Evolutionary conservation across 2,113 vertebrate species (phyloP).

Genomic region (Nerophis ophidion): DNA sequence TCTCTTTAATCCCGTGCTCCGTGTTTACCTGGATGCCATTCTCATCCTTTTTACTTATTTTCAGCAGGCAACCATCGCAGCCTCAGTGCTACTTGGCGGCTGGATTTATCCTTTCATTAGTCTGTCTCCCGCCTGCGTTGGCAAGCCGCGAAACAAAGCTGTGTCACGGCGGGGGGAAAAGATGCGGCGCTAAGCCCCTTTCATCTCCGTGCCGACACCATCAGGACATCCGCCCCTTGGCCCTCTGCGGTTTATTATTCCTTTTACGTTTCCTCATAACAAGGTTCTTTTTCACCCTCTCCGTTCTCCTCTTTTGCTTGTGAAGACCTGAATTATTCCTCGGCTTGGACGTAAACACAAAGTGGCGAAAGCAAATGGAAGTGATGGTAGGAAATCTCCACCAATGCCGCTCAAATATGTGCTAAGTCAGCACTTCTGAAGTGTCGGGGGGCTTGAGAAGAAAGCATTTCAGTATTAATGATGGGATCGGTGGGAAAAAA

Average conservation of each 20-base stretch:
- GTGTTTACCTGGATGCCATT: conserved; percentile 43
- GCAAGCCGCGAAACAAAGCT: neutral
- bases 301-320: conserved; percentile 14
- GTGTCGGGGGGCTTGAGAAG: too few species aligned
- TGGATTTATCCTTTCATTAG: conserved; percentile 50
- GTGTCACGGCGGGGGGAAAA: neutral
- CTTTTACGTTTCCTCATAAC: conserved; percentile 43
- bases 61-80: conserved; percentile 27
- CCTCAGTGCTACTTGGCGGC: conserved; percentile 18
- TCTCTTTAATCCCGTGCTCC: conserved; percentile 24
- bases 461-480: too few species aligned
- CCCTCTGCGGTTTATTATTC: conserved; percentile 37
- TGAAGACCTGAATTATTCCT: conserved; percentile 9
- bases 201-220: conserved; percentile 13
- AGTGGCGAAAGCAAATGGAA: neutral
- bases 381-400: too few species aligned
- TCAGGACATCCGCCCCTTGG: conserved; percentile 33
- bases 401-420: too few species aligned
- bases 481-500: too few species aligned
- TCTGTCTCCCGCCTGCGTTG: neutral
- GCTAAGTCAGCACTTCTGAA: too few species aligned
- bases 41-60: conserved; percentile 19
- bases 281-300: neutral
- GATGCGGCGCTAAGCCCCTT: too few species aligned
- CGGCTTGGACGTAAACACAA: neutral